Conservation (phyloP, 2,888 invertebrate genomes). For the Pelosia muscerda region DNA sequence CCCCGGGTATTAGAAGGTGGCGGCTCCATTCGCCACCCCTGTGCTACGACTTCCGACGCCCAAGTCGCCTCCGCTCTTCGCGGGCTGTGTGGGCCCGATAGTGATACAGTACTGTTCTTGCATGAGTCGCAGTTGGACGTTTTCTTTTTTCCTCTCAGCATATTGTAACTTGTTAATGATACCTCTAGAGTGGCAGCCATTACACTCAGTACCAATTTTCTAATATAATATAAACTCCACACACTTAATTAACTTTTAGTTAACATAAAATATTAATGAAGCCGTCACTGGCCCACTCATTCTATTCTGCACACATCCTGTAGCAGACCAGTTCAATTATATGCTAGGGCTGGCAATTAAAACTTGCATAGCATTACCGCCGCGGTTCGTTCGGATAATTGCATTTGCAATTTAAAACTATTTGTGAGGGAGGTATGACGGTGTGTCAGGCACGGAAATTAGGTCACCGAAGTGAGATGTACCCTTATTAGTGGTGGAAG, state of each 20-base stretch:
- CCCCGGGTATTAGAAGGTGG: too few relatives aligned
- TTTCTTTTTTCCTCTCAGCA: too few relatives aligned
- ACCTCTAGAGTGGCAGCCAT: too few relatives aligned
- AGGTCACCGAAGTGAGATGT: constrained; percentile 12
- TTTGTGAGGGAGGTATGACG: constrained; percentile 52
- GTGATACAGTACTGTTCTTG: too few relatives aligned
- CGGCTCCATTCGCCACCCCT: too few relatives aligned
- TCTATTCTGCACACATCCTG: constrained; percentile 18
- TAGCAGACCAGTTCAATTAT: constrained; percentile 49
- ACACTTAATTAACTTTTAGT: not conserved
- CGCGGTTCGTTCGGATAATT: constrained; percentile 57
- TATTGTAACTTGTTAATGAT: too few relatives aligned
- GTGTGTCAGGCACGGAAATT: constrained; percentile 12
- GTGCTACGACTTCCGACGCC: too few relatives aligned
- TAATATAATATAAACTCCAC: too few relatives aligned
- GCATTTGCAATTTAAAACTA: constrained; percentile 70
- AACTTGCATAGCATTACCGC: constrained; percentile 50
- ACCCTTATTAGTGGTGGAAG: not conserved
- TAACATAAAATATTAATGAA: not conserved
- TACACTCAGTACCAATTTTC: too few relatives aligned
- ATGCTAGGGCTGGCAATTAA: constrained; percentile 60
- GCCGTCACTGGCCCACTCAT: constrained; percentile 5
- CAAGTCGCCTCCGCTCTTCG: too few relatives aligned
- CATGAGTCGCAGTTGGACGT: too few relatives aligned
- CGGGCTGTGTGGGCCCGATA: too few relatives aligned